Percentiles rank a stretch among this genome's conserved stretches.
These are phyloP conservation scores for Cryptocephalus primarius DNA, from an alignment of 2,888 invertebrate genomes.

Conservation along the genomic window DNA sequence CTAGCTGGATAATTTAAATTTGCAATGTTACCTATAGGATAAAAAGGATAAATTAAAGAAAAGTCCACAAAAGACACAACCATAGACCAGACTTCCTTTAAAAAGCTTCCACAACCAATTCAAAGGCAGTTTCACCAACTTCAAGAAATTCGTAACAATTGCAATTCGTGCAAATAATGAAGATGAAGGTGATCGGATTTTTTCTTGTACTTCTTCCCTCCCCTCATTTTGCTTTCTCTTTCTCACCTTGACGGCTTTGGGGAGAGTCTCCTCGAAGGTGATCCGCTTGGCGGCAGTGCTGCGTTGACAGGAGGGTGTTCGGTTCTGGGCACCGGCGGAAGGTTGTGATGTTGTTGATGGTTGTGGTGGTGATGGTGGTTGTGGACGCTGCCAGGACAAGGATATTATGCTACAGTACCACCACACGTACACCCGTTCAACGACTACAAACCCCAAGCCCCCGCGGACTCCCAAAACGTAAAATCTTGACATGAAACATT, in stretches of 20 bases:
- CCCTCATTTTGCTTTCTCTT: not conserved
- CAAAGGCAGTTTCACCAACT: too few species aligned
- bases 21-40: too few species aligned
- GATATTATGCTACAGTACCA: slow-evolving; percentile 33
- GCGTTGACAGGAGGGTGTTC: slow-evolving; percentile 30
- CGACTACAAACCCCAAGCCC: slow-evolving; percentile 23
- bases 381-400: slow-evolving; percentile 36
- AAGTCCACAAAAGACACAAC: too few species aligned
- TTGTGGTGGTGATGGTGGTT: slow-evolving; percentile 9
- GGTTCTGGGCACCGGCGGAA: slow-evolving; percentile 25
- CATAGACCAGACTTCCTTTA: too few species aligned
- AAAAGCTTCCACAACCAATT: too few species aligned
- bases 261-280: slow-evolving; percentile 34
- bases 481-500: not conserved
- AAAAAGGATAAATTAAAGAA: too few species aligned
- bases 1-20: too few species aligned
- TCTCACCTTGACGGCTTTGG: slow-evolving; percentile 36
- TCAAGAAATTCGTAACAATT: too few species aligned
- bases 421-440: slow-evolving; percentile 25
- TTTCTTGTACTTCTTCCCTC: not conserved
- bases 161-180: too few species aligned
- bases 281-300: slow-evolving; percentile 41
- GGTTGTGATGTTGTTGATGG: not conserved
- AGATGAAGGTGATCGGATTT: too few species aligned
- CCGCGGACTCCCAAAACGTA: slow-evolving; percentile 16